Percentiles rank a stretch among this genome's conserved stretches.
These are phyloP conservation scores for Podilymbus podiceps DNA, from an alignment of 2,113 vertebrate species.

Conservation along the genomic window DNA sequence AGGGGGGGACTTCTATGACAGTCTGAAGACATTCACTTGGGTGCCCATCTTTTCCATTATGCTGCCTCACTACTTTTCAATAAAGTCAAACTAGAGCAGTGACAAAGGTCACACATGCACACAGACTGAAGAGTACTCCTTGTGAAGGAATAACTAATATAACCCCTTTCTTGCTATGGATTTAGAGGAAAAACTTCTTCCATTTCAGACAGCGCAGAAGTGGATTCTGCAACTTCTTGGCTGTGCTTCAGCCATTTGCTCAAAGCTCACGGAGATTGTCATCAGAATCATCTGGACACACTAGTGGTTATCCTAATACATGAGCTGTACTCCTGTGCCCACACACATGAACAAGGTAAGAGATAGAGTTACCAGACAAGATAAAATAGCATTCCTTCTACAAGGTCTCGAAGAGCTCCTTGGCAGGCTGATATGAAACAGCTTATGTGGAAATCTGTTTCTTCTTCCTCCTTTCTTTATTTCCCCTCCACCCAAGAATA, in stretches of 20 bases:
- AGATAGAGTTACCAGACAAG: not conserved
- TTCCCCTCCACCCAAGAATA: not conserved
- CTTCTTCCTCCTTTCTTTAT: not conserved
- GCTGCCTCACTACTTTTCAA: not conserved
- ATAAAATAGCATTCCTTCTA: not conserved
- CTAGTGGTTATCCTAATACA: not conserved
- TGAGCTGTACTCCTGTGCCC: not conserved
- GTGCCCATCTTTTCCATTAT: not conserved
- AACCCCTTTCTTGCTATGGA: not conserved
- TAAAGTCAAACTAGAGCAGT: not conserved
- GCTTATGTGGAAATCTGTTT: not conserved
- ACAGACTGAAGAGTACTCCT: not conserved
- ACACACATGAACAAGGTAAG: not conserved
- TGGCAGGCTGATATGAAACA: not conserved
- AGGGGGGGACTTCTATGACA: accelerated
- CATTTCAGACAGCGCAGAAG: not conserved
- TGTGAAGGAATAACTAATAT: not conserved
- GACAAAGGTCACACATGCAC: not conserved
- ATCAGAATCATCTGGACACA: not conserved
- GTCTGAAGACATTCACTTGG: not conserved
- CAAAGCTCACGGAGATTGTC: not conserved
- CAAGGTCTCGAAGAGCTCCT: not conserved
- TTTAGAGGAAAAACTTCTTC: not conserved
- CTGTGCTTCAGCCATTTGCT: not conserved
- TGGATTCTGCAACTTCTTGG: not conserved